Percentiles rank a stretch among this genome's conserved stretches.
Conservation (phyloP, 2,113 vertebrate species). For the Ivindomyrus marchei region DNA sequence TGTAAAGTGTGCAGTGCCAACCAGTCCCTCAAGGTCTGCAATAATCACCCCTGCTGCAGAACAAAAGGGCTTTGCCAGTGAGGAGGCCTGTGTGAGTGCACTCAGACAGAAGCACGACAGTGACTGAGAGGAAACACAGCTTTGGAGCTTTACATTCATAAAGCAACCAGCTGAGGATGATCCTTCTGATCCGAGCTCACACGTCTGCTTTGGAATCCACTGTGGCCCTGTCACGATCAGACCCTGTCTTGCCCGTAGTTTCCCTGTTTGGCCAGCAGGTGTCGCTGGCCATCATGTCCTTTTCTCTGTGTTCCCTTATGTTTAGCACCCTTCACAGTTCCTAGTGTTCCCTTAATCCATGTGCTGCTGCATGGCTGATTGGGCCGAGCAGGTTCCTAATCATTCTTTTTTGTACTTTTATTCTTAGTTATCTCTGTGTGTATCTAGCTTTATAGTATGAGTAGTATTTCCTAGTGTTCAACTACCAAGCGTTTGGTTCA, state of each 20-base stretch:
- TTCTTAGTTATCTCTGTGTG: neutral
- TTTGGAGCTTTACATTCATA: neutral
- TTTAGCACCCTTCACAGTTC: neutral
- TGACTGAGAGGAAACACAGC: neutral
- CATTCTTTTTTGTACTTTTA: neutral
- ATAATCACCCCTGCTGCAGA: neutral
- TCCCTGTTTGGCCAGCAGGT: neutral
- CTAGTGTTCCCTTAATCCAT: neutral
- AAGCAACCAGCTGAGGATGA: neutral
- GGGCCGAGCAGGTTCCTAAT: neutral
- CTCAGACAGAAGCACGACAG: neutral
- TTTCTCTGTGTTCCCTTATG: neutral
- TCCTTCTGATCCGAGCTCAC: neutral
- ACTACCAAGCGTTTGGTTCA: neutral
- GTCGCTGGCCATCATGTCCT: neutral
- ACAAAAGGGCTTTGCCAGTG: neutral
- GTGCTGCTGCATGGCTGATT: neutral
- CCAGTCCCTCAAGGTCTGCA: neutral
- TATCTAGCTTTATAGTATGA: neutral
- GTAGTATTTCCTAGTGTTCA: neutral
- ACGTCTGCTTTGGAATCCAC: neutral
- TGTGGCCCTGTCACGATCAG: neutral
- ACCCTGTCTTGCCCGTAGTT: neutral
- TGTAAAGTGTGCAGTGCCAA: neutral
- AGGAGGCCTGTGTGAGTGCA: too few relatives aligned